Evolutionary conservation across 2,888 invertebrate species (phyloP), one percentile per base, ranked within the genome.

Genomic region (Steinernema carpocapsae): DNA sequence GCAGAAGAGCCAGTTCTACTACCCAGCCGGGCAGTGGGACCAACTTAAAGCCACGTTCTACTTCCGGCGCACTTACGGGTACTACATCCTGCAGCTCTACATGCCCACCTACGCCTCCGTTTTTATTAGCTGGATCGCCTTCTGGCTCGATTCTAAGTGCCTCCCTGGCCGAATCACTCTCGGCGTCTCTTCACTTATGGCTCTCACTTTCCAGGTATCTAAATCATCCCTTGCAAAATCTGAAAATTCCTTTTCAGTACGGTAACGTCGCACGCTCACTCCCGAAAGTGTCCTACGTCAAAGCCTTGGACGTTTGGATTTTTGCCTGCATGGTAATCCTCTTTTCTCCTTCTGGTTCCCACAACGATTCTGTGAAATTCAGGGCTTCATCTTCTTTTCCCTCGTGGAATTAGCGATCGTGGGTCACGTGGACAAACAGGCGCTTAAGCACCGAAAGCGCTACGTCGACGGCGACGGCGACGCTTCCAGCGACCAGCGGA

Each of bases 1-100:
- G 76, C 52, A 71, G 29, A 80, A 80, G 51, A 46, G 72, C 37
- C 74, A 77, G 22, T 79, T 74, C 71, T 72, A 59, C 71, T 81
- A 81, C 52, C 78, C 79, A 4, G 77, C 77, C 1, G 80, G 80
- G 7, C 72, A 76, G n/a, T 79, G 79, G 79, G 52, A 78, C 71
- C 77, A 77, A 22, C 70, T 77, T 19, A 29, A 70, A 42, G 74
- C 75, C 48, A 59, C 73, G 7, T 77, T 77, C 71, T 77, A 77
- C 71, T 77, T 77, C 59, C 70, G 73, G 2, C 72, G 77, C n/a
- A 70, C 75, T 26, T 77, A 70, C 64, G 72, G 76, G 6, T 77
- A 77, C 52, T 77, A 77, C 73, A 75, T 77, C 19, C 72, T 77
- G 10, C 77, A 77, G 71, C 51, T 77, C 52, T 77, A 77, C 64